A percentile compares a stretch with the other conserved stretches of the same genome.
phyloP scores from a whole-genome alignment of 1,140 invertebrate species.

The Rhysida immarginata region DNA sequence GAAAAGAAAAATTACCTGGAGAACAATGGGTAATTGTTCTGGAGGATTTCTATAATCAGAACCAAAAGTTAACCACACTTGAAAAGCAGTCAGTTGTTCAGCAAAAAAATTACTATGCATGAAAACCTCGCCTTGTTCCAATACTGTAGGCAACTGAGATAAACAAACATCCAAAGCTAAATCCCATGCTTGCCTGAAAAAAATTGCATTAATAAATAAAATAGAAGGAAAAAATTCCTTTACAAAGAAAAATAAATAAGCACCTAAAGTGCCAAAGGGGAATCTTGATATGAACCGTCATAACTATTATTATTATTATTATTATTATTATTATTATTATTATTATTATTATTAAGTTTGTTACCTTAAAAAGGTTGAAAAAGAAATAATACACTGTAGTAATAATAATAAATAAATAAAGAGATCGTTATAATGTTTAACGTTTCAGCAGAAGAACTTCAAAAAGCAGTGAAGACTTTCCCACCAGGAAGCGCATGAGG shows the following conservation, averaged over 20 bases:
- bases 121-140: constrained; percentile 33
- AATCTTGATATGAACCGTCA: background rate
- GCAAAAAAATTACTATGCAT: constrained; percentile 85
- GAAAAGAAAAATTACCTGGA: constrained; percentile 65
- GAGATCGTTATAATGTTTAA: too few relatives aligned
- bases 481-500: too few relatives aligned
- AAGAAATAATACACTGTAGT: too few relatives aligned
- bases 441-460: too few relatives aligned
- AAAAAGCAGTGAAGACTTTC: too few relatives aligned
- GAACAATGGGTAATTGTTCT: constrained; percentile 91
- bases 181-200: constrained; percentile 82
- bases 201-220: constrained; percentile 3
- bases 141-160: constrained; percentile 64
- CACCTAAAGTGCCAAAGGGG: background rate
- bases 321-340: too few relatives aligned
- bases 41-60: constrained; percentile 63
- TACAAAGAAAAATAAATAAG: background rate
- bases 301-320: too few relatives aligned
- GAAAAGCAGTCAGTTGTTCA: constrained; percentile 96
- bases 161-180: constrained; percentile 85
- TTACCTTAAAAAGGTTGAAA: too few relatives aligned
- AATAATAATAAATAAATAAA: too few relatives aligned
- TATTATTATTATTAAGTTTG: too few relatives aligned
- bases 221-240: too few relatives aligned
- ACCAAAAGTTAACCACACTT: constrained; percentile 80